Evolutionary conservation across 1,140 invertebrate genomes (phyloP).

Genomic region (Drosophila teissieri): DNA sequence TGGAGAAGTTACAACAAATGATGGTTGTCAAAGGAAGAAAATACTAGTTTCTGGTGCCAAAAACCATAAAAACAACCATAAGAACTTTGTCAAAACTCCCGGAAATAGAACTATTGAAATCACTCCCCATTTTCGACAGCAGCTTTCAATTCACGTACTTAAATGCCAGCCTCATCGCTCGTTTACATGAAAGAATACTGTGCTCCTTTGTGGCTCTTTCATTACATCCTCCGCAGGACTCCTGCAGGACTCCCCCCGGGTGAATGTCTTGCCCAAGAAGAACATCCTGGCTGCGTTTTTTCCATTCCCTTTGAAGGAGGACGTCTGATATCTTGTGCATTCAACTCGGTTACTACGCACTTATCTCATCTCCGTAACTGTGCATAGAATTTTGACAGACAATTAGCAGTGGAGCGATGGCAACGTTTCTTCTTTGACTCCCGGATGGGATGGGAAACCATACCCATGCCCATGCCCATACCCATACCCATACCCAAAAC

Average conservation of each 20-base stretch:
- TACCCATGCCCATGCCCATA: background rate
- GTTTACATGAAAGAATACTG: conserved; percentile 28
- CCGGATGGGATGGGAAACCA: background rate
- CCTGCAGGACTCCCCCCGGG: conserved; percentile 3
- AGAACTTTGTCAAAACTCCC: background rate
- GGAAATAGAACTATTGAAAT: conserved; percentile 27
- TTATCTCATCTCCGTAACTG: conserved; percentile 74
- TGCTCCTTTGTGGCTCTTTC: conserved; percentile 34
- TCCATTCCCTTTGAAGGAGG: conserved; percentile 10
- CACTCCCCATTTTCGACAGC: conserved; percentile 1
- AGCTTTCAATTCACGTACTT: conserved; percentile 25
- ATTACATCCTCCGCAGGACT: conserved; percentile 25
- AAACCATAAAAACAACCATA: background rate
- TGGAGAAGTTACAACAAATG: too few relatives aligned
- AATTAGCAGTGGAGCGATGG: conserved; percentile 71
- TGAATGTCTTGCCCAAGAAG: conserved; percentile 30
- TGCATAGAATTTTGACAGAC: conserved; percentile 78
- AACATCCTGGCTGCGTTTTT: conserved; percentile 35
- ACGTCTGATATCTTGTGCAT: conserved; percentile 59
- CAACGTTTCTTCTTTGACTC: conserved; percentile 59
- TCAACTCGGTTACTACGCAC: conserved; percentile 71
- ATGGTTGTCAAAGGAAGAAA: background rate
- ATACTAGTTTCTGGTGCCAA: background rate
- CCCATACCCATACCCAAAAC: background rate
- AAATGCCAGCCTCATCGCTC: conserved; percentile 28